Evolutionary conservation across 2,113 vertebrate species (phyloP), one percentile per base, ranked within the genome.

Genomic region (Brachyhypopomus occidentalis): DNA sequence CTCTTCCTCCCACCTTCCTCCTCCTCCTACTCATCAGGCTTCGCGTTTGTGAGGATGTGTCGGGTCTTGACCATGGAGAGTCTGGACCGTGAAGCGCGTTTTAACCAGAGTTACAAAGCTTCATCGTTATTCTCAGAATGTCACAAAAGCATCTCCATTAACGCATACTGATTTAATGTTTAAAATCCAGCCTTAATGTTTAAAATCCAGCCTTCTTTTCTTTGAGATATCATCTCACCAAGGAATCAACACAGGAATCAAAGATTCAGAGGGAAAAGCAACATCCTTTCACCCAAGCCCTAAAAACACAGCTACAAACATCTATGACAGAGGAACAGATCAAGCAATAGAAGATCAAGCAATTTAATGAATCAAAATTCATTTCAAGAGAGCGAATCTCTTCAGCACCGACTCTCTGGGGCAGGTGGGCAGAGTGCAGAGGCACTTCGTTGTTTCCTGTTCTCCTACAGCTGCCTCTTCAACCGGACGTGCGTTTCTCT

Each of bases 71-170:
- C 71, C 71, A 30, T 72, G 71, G 48, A 71, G 20, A 23, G 20
- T 5, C 69, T 23, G 36, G 16, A 3, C 58, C 1, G 20, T 9
- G 16, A 75, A 62, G n/a, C 38, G 11, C 48, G 38, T 30, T 52
- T 66, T 66, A 77, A 27, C 17, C n/a, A 34, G 64, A 77, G 59
- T n/a, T 25, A 5, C 59, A 64, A 77, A 77, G 20, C 66, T 22
- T 70, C 41, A 22, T 22, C 55, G 62, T 14, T 34, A 77, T 66
- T 66, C 48, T n/a, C 60, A 27, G 22, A 23, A 41, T 45, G 36
- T 27, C 60, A 64, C 12, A n/a, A 62, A 77, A 4, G 23, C 41
- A 27, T 22, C 58, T 19, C 3, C 14, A 19, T 19, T 45, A 63
- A 76, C 27, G 19, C 38, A 19, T 66, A 55, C 60, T 30, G 12